phyloP scores from a whole-genome alignment of 2,113 vertebrate species.

The Chionomys nivalis region DNA sequence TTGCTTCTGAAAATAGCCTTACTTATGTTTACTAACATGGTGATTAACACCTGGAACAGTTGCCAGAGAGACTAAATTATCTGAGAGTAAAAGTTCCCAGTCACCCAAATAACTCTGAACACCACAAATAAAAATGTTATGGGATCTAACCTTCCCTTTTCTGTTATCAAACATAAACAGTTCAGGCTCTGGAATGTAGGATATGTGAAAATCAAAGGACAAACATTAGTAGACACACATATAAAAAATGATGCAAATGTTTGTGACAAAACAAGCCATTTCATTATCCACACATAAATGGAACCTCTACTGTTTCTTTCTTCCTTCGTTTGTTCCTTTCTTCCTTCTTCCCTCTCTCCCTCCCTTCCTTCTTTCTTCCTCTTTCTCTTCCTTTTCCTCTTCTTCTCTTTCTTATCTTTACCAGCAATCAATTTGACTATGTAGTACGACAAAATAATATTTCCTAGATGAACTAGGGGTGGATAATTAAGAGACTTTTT shows the following conservation, averaged over 20 bases:
- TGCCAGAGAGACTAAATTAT: constrained; percentile 26
- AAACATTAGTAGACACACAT: constrained; percentile 54
- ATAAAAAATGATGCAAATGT: constrained; percentile 36
- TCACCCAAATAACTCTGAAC: constrained; percentile 29
- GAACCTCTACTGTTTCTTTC: constrained; percentile 1
- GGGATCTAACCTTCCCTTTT: neutral
- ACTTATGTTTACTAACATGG: constrained; percentile 33
- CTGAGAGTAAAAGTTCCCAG: neutral
- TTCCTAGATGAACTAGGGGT: constrained; percentile 60
- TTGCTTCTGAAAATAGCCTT: neutral
- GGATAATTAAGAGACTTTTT: constrained; percentile 62
- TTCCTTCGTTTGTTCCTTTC: neutral
- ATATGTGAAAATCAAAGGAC: neutral
- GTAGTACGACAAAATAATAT: constrained; percentile 56
- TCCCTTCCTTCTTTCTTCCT: no score
- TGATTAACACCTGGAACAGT: constrained; percentile 16
- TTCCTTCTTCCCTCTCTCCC: neutral
- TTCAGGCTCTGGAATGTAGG: constrained; percentile 30
- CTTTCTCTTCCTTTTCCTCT: no score
- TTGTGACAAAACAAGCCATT: constrained; percentile 59
- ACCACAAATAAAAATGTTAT: constrained; percentile 30
- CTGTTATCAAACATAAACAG: neutral
- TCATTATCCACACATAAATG: constrained; percentile 45
- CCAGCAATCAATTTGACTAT: constrained; percentile 65
- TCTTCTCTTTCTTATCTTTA: constrained; percentile 65